These are phyloP conservation scores for Calliopsis andreniformis DNA, from an alignment of 1,140 invertebrate species.

Conservation along the genomic window DNA sequence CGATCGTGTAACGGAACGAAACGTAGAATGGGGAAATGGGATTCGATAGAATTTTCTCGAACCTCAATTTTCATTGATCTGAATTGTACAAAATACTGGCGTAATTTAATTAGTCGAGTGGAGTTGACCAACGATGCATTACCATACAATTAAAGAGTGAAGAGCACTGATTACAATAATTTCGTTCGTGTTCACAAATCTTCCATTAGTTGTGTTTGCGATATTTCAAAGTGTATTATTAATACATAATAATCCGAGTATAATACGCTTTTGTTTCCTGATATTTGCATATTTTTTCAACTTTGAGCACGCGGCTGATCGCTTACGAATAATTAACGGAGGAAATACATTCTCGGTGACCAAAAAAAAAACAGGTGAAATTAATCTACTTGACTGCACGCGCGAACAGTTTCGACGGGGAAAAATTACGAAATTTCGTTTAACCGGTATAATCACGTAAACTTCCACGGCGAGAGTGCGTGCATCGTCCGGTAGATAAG, in stretches of 20 bases:
- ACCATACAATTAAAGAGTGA: conserved; percentile 64
- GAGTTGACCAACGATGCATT: conserved; percentile 60
- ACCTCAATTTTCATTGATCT: conserved; percentile 56
- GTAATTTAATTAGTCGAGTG: conserved; percentile 63
- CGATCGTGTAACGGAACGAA: conserved; percentile 4
- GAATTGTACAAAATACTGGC: conserved; percentile 61
- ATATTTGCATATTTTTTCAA: conserved; percentile 20
- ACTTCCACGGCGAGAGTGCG: too few relatives aligned
- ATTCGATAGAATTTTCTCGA: conserved; percentile 22
- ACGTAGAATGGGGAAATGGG: conserved; percentile 36
- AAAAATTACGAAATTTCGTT: too few relatives aligned
- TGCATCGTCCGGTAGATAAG: too few relatives aligned
- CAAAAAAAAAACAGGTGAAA: conserved; percentile 8
- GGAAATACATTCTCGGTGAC: background rate
- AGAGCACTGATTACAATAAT: conserved; percentile 53
- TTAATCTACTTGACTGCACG: background rate
- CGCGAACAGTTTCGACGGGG: background rate
- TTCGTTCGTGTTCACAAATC: conserved; percentile 54
- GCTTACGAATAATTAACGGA: conserved; percentile 22
- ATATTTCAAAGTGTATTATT: conserved; percentile 47
- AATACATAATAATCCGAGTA: conserved; percentile 33
- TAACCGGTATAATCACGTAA: too few relatives aligned
- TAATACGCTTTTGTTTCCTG: conserved; percentile 14
- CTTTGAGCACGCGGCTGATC: background rate
- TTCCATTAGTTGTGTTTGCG: conserved; percentile 45